Evolutionary conservation across 2,113 vertebrate genomes (phyloP), one percentile per base, ranked within the genome.

Genomic region (Solea senegalensis): DNA sequence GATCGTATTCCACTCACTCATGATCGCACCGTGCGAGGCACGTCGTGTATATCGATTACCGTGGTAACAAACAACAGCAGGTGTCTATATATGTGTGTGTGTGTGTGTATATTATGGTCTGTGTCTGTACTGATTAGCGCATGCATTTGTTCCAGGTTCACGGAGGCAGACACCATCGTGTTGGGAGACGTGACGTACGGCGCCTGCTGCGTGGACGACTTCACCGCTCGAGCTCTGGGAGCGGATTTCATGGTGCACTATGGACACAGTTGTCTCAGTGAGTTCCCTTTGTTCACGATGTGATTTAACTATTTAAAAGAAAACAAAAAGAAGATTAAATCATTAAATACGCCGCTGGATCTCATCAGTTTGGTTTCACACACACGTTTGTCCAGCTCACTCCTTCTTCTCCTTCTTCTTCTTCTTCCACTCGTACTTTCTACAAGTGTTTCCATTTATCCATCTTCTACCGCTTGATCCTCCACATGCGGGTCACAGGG

Each of bases 241-340:
- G 97, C 96, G 0, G 97, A 99, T 88, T 98, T 99, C 92, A 91
- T 99, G 94, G 96, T 99, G 81, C 98, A 99, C 92, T 99, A 99
- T 0, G 97, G 97, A 55, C 98, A 99, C 94, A 99, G 97, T 76
- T 99, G 98, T 80, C 94, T 99, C 5, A 93, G 97, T 99, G 91
- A 86, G 95, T 94, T 21, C 9, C 40, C 15, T 68, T 26, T 64
- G 34, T 34, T 34, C 3, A 34, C 5, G 45, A 21, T 21, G 21
- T 1, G 21, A 21, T 21, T 21, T 21, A 21, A 21, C 21, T 1
- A 21, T 21, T 21, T 21, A 46, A 46, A 5, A 46, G 44, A 45
- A 8, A 2, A 4, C 3, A 45, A 8, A 45, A 45, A 45, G 44
- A 10, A 3, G 12, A 8, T 3, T 45, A 45, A 45, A n/a, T n/a